Evolutionary conservation across 2,113 vertebrate genomes (phyloP).

Genomic region (Todiramphus saurophagus): DNA sequence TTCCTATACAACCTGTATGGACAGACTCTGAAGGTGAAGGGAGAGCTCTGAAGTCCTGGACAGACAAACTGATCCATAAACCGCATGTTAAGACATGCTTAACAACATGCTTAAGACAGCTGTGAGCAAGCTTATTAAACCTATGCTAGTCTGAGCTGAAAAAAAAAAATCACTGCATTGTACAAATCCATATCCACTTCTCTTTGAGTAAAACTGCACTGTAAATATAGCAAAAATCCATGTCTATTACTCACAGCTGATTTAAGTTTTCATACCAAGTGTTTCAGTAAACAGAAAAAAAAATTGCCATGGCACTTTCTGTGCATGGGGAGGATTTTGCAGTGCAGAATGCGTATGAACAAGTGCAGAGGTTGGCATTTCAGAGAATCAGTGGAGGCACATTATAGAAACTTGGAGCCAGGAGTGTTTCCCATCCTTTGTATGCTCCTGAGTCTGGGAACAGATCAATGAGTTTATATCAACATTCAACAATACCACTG

Average conservation of each 20-base stretch:
- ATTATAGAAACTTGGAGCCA: background rate
- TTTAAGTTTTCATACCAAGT: background rate
- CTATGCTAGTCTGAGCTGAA: background rate
- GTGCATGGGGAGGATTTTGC: background rate
- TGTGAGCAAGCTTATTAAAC: background rate
- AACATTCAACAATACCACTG: background rate
- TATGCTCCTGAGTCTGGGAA: background rate
- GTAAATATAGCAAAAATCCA: constrained; percentile 26
- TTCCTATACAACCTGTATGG: background rate
- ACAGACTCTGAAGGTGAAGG: background rate
- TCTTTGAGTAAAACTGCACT: background rate
- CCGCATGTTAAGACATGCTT: too few species aligned
- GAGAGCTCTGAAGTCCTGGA: background rate
- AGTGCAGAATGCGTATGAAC: background rate
- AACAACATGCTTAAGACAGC: background rate
- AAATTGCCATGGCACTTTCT: background rate
- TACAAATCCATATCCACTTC: background rate
- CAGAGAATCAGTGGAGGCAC: constrained; percentile 14
- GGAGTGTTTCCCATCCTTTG: constrained; percentile 26
- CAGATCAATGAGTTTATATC: constrained; percentile 46
- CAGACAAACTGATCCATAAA: background rate
- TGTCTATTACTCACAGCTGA: background rate
- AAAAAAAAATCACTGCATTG: background rate
- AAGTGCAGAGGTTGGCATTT: constrained; percentile 6
- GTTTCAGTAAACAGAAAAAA: background rate